Base-by-base conservation (phyloP, 2,888 invertebrate genomes). In the Entomobrya proxima region DNA sequence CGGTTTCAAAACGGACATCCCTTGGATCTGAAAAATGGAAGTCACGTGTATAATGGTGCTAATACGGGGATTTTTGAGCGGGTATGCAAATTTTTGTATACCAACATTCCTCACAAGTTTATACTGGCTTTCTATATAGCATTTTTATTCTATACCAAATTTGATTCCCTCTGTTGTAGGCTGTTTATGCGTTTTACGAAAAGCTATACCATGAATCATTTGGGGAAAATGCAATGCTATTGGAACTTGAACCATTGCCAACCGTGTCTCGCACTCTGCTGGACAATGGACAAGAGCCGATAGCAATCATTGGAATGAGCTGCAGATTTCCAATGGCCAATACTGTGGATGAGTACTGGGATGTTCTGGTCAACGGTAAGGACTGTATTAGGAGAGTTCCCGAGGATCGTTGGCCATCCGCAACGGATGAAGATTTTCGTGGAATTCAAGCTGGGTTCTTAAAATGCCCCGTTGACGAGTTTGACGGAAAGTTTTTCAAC, bases 401-500 rank as follows among this genome's bases (percentile, higher is more conserved):
- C 1, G 78, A 80, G 0, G 24, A 85, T 40, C 83, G 88, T 2
- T 88, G 88, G 88, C 81, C 69, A 7, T 64, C 84, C 0, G 74
- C 81, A 0, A 69, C 58, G 11, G 2, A 21, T 35, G 74, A 61
- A 21, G 86, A 86, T 15, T 55, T 35, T 47, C 76, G 81, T 9
- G 50, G 40, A n/a, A 64, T 81, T 52, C 76, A 76, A 44, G 89
- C 89, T 9, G 89, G 89, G 37, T 89, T 89, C 32, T 50, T 89
- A 1, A 87, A 87, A 32, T 87, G 88, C 44, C 87, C 88, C 13
- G 87, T 89, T 5, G 88, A 89, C 24, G 79, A 86, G 44, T 88
- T 89, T 67, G 89, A 89, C 50, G 88, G 86, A 21, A 88, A 88
- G 44, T 89, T 89, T 52, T 89, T 89, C 30, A 61, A 72, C 58